Percentiles rank a stretch among this genome's conserved stretches.
phyloP scores from a whole-genome alignment of 2,888 invertebrate species.

The Drosophila vallismaia region DNA sequence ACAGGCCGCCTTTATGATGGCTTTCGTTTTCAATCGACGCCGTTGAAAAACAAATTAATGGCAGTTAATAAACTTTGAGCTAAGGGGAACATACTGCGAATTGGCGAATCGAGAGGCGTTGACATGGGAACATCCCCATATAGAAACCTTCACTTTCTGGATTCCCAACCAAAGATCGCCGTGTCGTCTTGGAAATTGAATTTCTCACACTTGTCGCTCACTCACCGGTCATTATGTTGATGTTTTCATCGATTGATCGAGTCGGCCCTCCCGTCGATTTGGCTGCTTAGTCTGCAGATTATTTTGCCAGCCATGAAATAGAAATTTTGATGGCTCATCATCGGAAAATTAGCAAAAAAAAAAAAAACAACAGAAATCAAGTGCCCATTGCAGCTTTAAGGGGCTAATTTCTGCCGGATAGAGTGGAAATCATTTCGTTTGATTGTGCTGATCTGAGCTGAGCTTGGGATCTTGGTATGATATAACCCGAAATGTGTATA shows the following conservation, averaged over 20 bases:
- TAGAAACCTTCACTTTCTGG: constrained; percentile 45
- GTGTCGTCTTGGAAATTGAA: constrained; percentile 53
- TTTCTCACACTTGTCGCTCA: constrained; percentile 75
- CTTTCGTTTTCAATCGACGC: constrained; percentile 68
- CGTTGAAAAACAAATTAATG: constrained; percentile 50
- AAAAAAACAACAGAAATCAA: constrained; percentile 1
- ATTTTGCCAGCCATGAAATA: constrained; percentile 48
- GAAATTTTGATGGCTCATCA: constrained; percentile 56
- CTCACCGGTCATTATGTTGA: constrained; percentile 52
- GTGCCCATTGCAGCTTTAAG: constrained; percentile 10
- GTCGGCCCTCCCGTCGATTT: constrained; percentile 28
- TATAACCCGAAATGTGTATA: constrained; percentile 30
- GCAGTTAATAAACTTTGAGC: constrained; percentile 55
- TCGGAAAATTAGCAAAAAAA: constrained; percentile 19
- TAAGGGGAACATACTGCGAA: constrained; percentile 9
- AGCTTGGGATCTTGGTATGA: not conserved
- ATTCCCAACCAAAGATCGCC: not conserved
- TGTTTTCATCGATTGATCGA: constrained; percentile 53
- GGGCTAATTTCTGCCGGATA: not conserved
- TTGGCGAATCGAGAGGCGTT: constrained; percentile 59
- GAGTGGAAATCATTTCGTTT: constrained; percentile 1
- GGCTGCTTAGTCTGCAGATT: constrained; percentile 45
- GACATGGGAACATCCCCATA: constrained; percentile 43
- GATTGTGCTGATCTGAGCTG: not conserved
- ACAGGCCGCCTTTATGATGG: constrained; percentile 35